Conservation (phyloP, 2,797 vertebrate species). For the Propithecus perrieri region DNA sequence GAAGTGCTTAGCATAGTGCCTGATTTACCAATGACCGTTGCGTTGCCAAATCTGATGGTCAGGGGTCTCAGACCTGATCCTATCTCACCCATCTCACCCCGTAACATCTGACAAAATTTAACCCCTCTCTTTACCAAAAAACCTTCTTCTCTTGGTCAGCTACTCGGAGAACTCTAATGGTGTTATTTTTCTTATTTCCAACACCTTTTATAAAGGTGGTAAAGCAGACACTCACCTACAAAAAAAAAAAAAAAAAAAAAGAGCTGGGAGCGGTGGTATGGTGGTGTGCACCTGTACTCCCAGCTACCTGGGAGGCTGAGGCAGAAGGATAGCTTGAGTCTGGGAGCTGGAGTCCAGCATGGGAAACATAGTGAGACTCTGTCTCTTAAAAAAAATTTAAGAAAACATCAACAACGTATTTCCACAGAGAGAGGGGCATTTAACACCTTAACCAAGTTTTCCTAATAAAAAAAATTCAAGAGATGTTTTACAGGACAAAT, state of each 20-base stretch:
- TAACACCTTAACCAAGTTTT: constrained; percentile 2
- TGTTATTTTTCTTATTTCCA: constrained; percentile 12
- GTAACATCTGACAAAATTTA: constrained; percentile 29
- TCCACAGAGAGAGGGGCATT: neutral
- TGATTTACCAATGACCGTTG: neutral
- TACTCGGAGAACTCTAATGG: neutral
- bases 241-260: neutral
- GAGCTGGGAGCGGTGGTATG: neutral
- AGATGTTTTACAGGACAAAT: neutral
- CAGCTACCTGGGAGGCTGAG: neutral
- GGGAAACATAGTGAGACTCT: neutral
- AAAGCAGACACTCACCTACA: constrained; percentile 1
- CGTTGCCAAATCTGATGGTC: neutral
- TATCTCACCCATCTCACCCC: neutral
- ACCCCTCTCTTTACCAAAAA: neutral
- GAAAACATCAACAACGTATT: neutral
- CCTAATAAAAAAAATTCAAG: constrained; percentile 3
- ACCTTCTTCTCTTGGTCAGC: constrained; percentile 16
- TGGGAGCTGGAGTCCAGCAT: neutral
- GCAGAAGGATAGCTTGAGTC: neutral
- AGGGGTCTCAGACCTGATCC: neutral
- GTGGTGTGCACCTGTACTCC: neutral
- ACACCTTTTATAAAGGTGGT: neutral
- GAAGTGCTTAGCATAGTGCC: neutral
- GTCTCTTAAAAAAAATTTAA: neutral